A percentile compares a stretch with the other conserved stretches of the same genome.
Conservation (phyloP, 2,113 vertebrate genomes). For the Bettongia penicillata region DNA sequence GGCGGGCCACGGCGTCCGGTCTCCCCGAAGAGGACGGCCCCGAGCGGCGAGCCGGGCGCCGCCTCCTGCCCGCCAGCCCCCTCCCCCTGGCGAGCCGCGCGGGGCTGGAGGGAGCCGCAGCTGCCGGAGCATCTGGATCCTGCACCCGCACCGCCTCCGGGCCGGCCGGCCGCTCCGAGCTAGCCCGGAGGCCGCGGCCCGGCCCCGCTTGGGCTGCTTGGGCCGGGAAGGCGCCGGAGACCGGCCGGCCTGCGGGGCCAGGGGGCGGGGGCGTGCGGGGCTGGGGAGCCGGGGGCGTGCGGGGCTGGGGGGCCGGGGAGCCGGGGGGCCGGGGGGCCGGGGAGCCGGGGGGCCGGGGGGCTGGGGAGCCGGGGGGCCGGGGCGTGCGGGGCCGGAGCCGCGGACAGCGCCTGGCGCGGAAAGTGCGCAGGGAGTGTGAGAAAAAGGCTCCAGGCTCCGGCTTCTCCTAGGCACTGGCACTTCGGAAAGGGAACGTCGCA, state of each 20-base stretch:
- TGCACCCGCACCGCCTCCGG: background rate
- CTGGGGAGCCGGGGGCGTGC: no score
- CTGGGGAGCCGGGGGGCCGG: no score
- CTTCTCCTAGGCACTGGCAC: background rate
- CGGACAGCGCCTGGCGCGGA: background rate
- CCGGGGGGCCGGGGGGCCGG: no score
- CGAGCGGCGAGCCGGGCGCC: constrained; percentile 3
- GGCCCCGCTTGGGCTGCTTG: background rate
- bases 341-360: background rate
- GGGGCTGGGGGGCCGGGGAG: no score
- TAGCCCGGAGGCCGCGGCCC: background rate
- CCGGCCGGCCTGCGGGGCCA: no score
- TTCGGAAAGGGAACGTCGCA: background rate
- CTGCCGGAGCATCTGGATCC: constrained; percentile 41
- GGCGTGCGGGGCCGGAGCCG: background rate
- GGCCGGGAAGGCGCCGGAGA: background rate
- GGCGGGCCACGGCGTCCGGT: background rate
- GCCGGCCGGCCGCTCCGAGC: background rate
- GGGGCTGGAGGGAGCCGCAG: background rate
- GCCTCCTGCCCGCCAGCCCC: constrained; percentile 27
- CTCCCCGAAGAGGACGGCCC: background rate
- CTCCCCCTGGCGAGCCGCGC: background rate
- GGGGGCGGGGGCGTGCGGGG: background rate
- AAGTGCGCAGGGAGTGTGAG: background rate
- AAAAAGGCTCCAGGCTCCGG: background rate